Base-by-base conservation (phyloP, 2,113 vertebrate species). In the Columba janthina region DNA sequence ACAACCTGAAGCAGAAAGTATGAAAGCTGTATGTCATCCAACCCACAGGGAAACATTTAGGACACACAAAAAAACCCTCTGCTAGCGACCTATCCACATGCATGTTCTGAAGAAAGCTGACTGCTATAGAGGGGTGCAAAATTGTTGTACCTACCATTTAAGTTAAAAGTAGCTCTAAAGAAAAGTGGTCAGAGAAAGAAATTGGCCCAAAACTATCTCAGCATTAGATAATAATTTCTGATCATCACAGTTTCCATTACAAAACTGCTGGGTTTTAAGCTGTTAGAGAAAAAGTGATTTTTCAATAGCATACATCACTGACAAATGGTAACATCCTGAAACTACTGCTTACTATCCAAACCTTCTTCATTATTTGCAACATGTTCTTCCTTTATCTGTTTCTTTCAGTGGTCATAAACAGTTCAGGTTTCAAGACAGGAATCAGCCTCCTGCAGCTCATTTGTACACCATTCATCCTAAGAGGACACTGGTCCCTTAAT, bases 341-440 rank as follows among this genome's bases (percentile, higher is more conserved):
- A 85, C 34, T 72, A 51, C 40, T 48, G 50, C 15, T 66, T 66
- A 25, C 58, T 44, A 6, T 14, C 25, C 75, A 80, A 83, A 72
- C 12, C 29, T 32, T 66, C 26, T 61, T 65, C 10, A 8, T 12
- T 73, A 85, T 65, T 69, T 48, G 20, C 31, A 79, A 34, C 14
- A 71, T 17, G 42, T 8, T 31, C 15, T 74, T 54, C n/a, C 29
- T 67, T 67, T 67, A 67, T 62, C 38, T 72, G 0, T 70, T 61
- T 80, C 56, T 77, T 31, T 32, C 4, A 1, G 2, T 31, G 18
- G 31, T 36, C 61, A 78, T 29, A 56, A 71, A 56, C 11, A 61
- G 12, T 3, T 5, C 18, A 76, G 31, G 17, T 18, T 64, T 82
- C 0, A 0, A 87, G 50, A 64, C 9, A 57, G 11, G n/a, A 79